Percentiles rank a stretch among this genome's conserved stretches.
Evolutionary conservation across 1,140 invertebrate species (phyloP).

Genomic region (Aphelenchoides fujianensis): DNA sequence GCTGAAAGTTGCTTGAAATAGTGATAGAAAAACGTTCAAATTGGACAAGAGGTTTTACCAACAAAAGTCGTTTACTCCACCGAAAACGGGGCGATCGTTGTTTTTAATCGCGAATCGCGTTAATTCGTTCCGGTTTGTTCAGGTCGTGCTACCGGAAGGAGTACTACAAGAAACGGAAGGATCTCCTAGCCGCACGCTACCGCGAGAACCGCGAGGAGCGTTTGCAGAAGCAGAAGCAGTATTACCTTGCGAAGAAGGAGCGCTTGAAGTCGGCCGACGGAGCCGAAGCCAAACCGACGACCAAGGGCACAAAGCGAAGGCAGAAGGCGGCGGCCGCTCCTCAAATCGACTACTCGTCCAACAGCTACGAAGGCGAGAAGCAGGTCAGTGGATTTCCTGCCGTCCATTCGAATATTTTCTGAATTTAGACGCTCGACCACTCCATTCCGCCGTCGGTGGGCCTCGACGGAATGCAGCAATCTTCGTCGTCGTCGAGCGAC

Average conservation of each 20-base stretch:
- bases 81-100: too few relatives aligned
- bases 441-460: too few relatives aligned
- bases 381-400: neutral
- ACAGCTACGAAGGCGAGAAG: neutral
- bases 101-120: neutral
- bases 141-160: neutral
- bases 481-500: neutral
- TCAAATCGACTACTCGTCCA: neutral
- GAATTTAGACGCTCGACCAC: too few relatives aligned
- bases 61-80: too few relatives aligned
- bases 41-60: too few relatives aligned
- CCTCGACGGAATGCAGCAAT: neutral
- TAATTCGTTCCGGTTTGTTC: neutral
- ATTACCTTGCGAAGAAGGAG: neutral
- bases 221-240: conserved; percentile 3
- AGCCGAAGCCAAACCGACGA: conserved; percentile 3
- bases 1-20: too few relatives aligned
- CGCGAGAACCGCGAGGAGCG: neutral
- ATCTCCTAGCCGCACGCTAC: conserved; percentile 4
- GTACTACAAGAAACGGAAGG: neutral
- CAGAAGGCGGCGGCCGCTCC: neutral
- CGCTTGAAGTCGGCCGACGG: neutral
- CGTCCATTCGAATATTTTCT: neutral
- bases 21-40: too few relatives aligned
- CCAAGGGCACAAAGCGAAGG: neutral